Evolutionary conservation across 92 coral and sea anemone genomes (phyloP).

Genomic region (Actinostola sp.): DNA sequence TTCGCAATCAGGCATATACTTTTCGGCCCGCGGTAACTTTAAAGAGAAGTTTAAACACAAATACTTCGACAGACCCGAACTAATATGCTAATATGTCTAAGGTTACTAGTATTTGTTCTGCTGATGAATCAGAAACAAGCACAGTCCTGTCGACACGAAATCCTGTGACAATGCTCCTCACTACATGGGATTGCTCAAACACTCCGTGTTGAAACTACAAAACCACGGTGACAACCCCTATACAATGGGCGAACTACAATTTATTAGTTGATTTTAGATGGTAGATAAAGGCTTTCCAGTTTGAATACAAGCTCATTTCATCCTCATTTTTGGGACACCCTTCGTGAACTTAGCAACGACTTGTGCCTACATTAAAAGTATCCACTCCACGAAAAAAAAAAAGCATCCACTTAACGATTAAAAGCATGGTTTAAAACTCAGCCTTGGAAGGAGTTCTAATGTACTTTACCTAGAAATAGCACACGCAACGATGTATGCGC

Average conservation of each 20-base stretch:
- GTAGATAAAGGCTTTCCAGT: neutral
- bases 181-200: neutral
- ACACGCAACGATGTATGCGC: neutral
- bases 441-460: neutral
- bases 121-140: neutral
- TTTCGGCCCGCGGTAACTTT: neutral
- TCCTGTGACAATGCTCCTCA: neutral
- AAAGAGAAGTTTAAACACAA: constrained; percentile 5
- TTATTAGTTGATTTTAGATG: neutral
- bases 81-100: neutral
- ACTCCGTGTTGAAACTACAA: neutral
- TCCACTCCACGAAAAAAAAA: neutral
- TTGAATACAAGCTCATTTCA: neutral
- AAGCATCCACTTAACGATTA: neutral
- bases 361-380: neutral
- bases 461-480: neutral
- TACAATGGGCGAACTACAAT: neutral
- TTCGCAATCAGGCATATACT: neutral
- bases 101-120: neutral
- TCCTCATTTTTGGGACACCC: neutral
- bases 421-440: no score
- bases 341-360: constrained; percentile 2
- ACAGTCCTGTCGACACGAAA: neutral
- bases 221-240: neutral
- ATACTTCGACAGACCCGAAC: neutral